phyloP scores from a whole-genome alignment of 53 echinoderm and acorn worm genomes.

The Henricia sp. region DNA sequence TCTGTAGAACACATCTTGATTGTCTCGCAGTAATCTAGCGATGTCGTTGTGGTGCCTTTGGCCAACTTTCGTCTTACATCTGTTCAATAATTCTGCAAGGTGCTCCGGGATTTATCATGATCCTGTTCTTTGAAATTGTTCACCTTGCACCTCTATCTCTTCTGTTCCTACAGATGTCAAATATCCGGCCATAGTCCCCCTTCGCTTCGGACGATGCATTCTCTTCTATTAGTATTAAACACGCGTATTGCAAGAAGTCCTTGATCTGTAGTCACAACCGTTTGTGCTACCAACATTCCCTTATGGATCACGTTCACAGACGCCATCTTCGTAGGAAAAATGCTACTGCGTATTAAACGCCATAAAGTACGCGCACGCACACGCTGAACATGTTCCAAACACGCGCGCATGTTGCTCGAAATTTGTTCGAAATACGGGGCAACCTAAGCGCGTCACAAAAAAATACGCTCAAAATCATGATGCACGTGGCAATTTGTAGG shows the following conservation, averaged over 20 bases:
- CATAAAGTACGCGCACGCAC: too few species aligned
- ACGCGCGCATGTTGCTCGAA: too few species aligned
- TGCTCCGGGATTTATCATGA: conserved; percentile 1
- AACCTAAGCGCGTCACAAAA: too few species aligned
- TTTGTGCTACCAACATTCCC: conserved; percentile 47
- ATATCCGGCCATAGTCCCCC: conserved; percentile 39
- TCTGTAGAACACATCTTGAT: conserved; percentile 63
- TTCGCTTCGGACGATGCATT: background rate
- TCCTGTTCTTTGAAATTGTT: background rate
- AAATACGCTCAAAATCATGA: too few species aligned
- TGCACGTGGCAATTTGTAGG: too few species aligned
- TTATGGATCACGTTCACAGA: too few species aligned
- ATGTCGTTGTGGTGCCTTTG: conserved; percentile 16
- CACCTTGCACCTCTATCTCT: conserved; percentile 9
- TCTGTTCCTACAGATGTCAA: conserved; percentile 35
- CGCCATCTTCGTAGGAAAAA: too few species aligned
- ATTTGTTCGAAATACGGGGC: too few species aligned
- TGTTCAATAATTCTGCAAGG: conserved; percentile 26
- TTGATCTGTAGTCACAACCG: background rate
- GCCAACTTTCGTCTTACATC: conserved; percentile 15
- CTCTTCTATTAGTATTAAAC: conserved; percentile 41
- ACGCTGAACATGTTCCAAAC: too few species aligned
- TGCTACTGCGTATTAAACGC: too few species aligned
- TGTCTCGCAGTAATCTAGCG: conserved; percentile 31
- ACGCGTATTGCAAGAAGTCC: conserved; percentile 25